Evolutionary conservation across 2,113 vertebrate species (phyloP), one percentile per base, ranked within the genome.

Genomic region (Phylloscopus whistleri): DNA sequence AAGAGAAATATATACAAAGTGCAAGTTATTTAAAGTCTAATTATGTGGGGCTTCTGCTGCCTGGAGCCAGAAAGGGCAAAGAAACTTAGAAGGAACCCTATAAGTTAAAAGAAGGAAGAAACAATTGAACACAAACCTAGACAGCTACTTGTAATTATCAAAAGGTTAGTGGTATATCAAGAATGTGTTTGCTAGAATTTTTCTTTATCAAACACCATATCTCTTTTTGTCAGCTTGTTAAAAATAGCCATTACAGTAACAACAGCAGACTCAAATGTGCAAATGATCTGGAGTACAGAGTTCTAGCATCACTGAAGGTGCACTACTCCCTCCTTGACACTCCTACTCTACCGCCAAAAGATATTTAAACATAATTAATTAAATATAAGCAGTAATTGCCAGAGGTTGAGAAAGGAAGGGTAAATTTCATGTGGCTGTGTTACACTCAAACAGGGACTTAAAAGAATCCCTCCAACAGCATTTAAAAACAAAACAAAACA

Each of bases 1-100:
- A 96, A 84, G 97, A 95, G 91, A 90, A 93, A 92, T 18, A 56
- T 89, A 93, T 96, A 97, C 92, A 97, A 98, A 98, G 98, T 98
- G 97, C 98, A 98, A 96, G 91, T 96, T 94, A 94, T 69, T 92
- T 94, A 46, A 86, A 93, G 44, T 92, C 91, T 96, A 91, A 92
- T 96, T 90, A 94, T 52, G 62, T 89, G 7, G 26, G 96, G 85
- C 89, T 97, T 96, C 97, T 97, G 92, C 96, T 97, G 89, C 94
- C 77, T 84, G 68, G 79, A 95, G 94, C 90, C 86, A 96, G 75
- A 78, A 83, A 90, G 89, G 90, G n/a, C 87, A 94, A 56, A 93
- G 87, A 85, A 67, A 66, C 52, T 75, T 77, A 64, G 77, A 90
- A 92, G 52, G 37, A 90, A 80, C n/a, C 84, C 89, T 82, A 81